Conservation (phyloP, 2,113 vertebrate genomes). For the Zosterops hypoxanthus region DNA sequence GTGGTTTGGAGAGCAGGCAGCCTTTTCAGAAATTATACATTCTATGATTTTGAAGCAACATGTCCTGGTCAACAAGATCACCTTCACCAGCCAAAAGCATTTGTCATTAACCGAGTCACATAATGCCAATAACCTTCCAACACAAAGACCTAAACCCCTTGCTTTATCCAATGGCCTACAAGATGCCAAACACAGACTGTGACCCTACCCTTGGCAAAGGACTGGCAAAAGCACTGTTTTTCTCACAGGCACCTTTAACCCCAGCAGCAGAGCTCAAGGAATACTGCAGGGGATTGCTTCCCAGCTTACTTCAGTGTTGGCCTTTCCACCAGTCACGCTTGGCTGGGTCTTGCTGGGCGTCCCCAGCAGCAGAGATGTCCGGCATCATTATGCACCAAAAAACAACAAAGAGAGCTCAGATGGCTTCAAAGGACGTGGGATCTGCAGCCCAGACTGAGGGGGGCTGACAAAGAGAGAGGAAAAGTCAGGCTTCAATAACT, state of each 20-base stretch:
- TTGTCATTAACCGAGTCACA: neutral
- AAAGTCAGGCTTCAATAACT: constrained; percentile 84
- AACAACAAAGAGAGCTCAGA: constrained; percentile 77
- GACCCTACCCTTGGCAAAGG: constrained; percentile 2
- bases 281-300: neutral
- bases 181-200: neutral
- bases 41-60: neutral
- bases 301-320: neutral
- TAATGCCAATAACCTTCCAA: neutral
- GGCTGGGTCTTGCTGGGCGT: constrained; percentile 52
- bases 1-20: neutral
- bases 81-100: neutral
- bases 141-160: neutral
- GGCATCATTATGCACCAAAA: constrained; percentile 75
- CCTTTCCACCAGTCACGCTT: constrained; percentile 8
- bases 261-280: constrained; percentile 8
- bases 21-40: neutral
- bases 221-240: neutral
- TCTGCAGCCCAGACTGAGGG: constrained; percentile 73
- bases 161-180: neutral
- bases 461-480: constrained; percentile 76
- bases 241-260: constrained; percentile 5
- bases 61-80: neutral
- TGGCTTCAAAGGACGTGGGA: constrained; percentile 75
- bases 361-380: constrained; percentile 56